These are phyloP conservation scores for Galagoides demidoff DNA, from an alignment of 2,797 vertebrate species.

Conservation along the genomic window DNA sequence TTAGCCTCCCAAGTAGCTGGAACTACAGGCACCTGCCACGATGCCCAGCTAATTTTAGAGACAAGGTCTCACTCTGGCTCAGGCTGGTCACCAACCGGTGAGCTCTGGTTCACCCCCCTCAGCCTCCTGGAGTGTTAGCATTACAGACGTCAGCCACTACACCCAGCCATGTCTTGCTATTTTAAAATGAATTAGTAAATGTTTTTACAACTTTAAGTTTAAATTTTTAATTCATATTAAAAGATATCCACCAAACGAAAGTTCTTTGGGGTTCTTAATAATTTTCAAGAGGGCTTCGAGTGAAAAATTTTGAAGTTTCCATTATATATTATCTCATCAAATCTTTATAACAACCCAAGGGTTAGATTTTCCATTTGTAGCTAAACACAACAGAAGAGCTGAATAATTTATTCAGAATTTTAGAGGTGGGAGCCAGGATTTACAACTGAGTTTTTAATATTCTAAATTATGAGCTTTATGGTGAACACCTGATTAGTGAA, in stretches of 20 bases:
- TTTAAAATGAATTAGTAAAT: slow-evolving; percentile 38
- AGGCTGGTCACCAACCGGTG: too few relatives aligned
- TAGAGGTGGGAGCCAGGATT: background rate
- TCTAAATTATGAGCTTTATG: background rate
- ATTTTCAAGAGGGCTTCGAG: background rate
- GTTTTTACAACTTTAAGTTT: slow-evolving; percentile 39
- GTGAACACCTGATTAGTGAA: background rate
- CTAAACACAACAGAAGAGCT: slow-evolving; percentile 5
- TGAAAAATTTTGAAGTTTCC: background rate
- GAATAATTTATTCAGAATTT: slow-evolving; percentile 34
- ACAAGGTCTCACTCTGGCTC: too few relatives aligned
- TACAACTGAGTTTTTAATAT: slow-evolving; percentile 58
- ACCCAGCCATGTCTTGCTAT: background rate
- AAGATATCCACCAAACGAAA: background rate
- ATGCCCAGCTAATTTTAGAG: too few relatives aligned
- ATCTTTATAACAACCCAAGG: background rate
- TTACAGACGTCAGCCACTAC: too few relatives aligned
- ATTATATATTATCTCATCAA: background rate
- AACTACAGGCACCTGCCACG: too few relatives aligned
- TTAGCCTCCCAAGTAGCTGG: too few relatives aligned
- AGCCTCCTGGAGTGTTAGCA: too few relatives aligned
- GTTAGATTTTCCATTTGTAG: background rate
- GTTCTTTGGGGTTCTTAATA: background rate
- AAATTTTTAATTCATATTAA: slow-evolving; percentile 46
- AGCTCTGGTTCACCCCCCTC: too few relatives aligned